Conservation (phyloP, 2,888 invertebrate species). For the Sepioteuthis lessoniana region DNA sequence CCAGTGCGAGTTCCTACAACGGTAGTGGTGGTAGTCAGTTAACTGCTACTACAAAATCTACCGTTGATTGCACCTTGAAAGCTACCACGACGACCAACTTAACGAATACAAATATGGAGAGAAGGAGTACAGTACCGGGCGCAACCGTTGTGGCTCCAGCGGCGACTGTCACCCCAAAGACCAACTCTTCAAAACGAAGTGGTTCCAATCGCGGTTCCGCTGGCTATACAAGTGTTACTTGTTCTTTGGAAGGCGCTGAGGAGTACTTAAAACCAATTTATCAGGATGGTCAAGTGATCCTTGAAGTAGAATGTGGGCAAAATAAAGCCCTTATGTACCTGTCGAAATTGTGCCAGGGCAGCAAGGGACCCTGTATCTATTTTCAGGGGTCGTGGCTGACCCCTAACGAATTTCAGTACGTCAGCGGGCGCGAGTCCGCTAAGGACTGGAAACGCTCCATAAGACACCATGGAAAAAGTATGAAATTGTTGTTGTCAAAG, state of each 20-base stretch:
- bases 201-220: not conserved
- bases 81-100: not conserved
- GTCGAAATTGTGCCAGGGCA: constrained; percentile 75
- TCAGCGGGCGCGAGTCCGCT: constrained; percentile 77
- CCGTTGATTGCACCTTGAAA: not conserved
- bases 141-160: constrained; percentile 52
- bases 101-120: not conserved
- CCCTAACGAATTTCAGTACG: constrained; percentile 77
- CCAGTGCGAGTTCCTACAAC: not conserved
- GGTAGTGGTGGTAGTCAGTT: not conserved
- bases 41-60: constrained; percentile 3
- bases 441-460: constrained; percentile 77
- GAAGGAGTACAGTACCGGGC: constrained; percentile 54
- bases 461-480: constrained; percentile 76
- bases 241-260: constrained; percentile 54
- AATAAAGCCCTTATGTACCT: constrained; percentile 74
- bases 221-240: constrained; percentile 44
- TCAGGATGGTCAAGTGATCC: constrained; percentile 64
- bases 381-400: constrained; percentile 76
- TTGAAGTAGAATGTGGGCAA: constrained; percentile 75
- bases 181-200: not conserved
- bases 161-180: not conserved
- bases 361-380: constrained; percentile 76
- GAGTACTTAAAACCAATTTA: constrained; percentile 57
- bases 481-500: constrained; percentile 76